Evolutionary conservation across 2,888 invertebrate genomes (phyloP).

Genomic region (Phyllotreta cruciferae): DNA sequence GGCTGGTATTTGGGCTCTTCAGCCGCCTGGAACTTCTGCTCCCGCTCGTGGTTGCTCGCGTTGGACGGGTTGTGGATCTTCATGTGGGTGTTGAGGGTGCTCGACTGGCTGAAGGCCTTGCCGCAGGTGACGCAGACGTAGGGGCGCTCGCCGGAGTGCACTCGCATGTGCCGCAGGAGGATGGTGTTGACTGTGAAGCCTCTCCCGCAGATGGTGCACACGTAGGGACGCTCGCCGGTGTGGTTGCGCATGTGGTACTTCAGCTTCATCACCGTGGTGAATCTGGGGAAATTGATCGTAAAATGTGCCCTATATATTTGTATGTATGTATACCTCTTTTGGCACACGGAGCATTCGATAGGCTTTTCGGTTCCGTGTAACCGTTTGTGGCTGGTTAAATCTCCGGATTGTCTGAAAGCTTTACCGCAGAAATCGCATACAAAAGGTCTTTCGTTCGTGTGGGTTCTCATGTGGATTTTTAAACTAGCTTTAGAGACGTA

Average conservation of each 20-base stretch:
- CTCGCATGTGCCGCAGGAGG: constrained; percentile 59
- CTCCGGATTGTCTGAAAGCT: constrained; percentile 60
- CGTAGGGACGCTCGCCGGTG: constrained; percentile 60
- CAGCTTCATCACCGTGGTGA: constrained; percentile 61
- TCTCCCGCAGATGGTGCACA: constrained; percentile 58
- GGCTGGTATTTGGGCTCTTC: constrained; percentile 38
- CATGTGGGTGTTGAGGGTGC: constrained; percentile 61
- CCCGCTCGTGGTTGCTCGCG: constrained; percentile 42
- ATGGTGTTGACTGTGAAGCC: constrained; percentile 62
- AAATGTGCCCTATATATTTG: too few species aligned
- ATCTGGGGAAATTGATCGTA: constrained; percentile 48
- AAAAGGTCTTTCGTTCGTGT: constrained; percentile 61
- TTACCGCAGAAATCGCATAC: constrained; percentile 61
- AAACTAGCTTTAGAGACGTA: constrained; percentile 61
- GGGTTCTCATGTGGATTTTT: constrained; percentile 61
- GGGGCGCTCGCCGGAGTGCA: constrained; percentile 60
- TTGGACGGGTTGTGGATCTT: constrained; percentile 54
- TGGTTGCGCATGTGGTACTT: constrained; percentile 62
- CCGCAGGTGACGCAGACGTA: constrained; percentile 61
- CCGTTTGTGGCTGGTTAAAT: constrained; percentile 60
- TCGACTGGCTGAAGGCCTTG: constrained; percentile 60
- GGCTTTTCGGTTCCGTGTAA: constrained; percentile 61
- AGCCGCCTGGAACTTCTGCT: constrained; percentile 44
- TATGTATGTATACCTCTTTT: constrained; percentile 59
- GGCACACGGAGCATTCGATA: constrained; percentile 59